Evolutionary conservation across 2,797 vertebrate species (phyloP), one percentile per base, ranked within the genome.

Genomic region (Chrysocyon brachyurus): DNA sequence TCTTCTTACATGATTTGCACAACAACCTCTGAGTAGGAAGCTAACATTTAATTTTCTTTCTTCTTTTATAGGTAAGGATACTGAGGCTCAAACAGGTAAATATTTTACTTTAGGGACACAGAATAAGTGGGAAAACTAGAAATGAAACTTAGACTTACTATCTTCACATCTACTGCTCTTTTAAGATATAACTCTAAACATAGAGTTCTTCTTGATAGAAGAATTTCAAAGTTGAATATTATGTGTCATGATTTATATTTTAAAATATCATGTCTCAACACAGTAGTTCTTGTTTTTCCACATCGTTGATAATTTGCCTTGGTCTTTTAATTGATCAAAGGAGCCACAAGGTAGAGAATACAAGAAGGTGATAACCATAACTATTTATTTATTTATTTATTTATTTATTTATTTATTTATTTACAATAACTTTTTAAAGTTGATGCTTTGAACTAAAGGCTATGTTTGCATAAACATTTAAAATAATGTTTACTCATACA

Each of bases 401-500:
- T 70, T 49, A 77, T 46, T 46, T 49, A 72, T 83, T 70, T 49
- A 77, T 83, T 70, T 49, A 77, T 83, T 70, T 49, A 77, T 83
- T 64, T 49, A 77, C 40, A 46, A 46, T 46, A 46, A 40, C 40
- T 40, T 40, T 83, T 70, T 49, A 77, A 87, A 96, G 40, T n/a
- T 40, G 2, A 12, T 40, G 40, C 10, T 96, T 92, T 92, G 64
- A 94, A 40, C 49, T 79, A 92, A 93, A 57, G 14, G 15, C 15
- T 70, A 46, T 72, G 63, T 78, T 93, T 85, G 64, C 28, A 73
- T 95, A 94, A 78, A 52, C 10, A 64, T 95, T 92, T 1, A 86
- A 94, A 87, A 36, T 33, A 7, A 52, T 87, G 17, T 81, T 87
- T 95, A 61, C 81, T 96, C 40, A 90, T 61, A 31, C 21, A 84